Evolutionary conservation across 2,888 invertebrate species (phyloP).

Genomic region (Cyclophora albipunctata): DNA sequence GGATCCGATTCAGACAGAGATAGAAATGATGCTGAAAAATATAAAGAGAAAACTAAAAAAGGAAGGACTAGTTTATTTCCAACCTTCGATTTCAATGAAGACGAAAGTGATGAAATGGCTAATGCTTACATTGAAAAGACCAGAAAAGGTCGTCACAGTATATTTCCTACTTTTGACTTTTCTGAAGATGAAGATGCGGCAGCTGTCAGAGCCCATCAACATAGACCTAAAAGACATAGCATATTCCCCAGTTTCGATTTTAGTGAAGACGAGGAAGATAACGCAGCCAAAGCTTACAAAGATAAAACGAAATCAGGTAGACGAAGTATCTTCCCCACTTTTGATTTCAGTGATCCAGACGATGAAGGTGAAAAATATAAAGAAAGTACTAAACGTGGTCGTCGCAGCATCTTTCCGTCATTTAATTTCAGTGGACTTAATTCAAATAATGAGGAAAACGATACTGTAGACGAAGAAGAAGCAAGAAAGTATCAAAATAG

Average conservation of each 20-base stretch:
- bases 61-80: conserved; percentile 59
- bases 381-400: conserved; percentile 53
- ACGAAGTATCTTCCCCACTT: conserved; percentile 59
- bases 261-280: conserved; percentile 61
- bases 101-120: conserved; percentile 43
- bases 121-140: conserved; percentile 47
- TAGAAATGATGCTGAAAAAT: conserved; percentile 42
- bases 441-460: conserved; percentile 50
- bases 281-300: conserved; percentile 45
- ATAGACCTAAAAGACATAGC: conserved; percentile 53
- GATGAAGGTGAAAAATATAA: conserved; percentile 52
- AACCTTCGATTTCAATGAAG: conserved; percentile 52
- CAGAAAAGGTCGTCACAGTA: conserved; percentile 47
- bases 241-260: conserved; percentile 62
- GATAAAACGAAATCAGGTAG: conserved; percentile 55
- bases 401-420: conserved; percentile 61
- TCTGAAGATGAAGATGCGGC: conserved; percentile 48
- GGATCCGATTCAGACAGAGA: conserved; percentile 34
- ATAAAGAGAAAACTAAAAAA: conserved; percentile 56
- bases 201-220: conserved; percentile 19
- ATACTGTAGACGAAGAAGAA: conserved; percentile 59
- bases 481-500: conserved; percentile 57
- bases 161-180: conserved; percentile 58
- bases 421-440: conserved; percentile 51
- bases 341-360: conserved; percentile 59